Evolutionary conservation across 2,113 vertebrate species (phyloP).

Genomic region (Misgurnus anguillicaudatus): DNA sequence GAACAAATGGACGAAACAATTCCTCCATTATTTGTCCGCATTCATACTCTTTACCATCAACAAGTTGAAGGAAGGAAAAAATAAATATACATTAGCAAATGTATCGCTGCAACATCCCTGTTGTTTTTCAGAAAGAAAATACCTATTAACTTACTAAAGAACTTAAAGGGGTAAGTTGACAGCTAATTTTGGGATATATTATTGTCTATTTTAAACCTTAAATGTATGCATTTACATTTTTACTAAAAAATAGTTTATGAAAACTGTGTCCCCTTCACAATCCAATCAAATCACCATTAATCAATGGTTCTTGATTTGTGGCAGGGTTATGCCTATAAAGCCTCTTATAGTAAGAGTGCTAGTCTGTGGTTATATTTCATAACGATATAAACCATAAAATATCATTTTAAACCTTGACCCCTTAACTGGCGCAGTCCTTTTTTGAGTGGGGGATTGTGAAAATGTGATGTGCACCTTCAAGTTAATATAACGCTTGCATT

Average conservation of each 20-base stretch:
- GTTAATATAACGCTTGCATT: no score
- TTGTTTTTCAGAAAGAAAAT: conserved; percentile 83
- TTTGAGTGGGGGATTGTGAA: no score
- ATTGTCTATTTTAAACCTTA: conserved; percentile 39
- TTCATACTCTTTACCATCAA: not conserved
- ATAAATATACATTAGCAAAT: conserved; percentile 61
- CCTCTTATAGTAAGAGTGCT: conserved; percentile 25
- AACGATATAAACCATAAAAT: not conserved
- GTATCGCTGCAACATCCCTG: conserved; percentile 71
- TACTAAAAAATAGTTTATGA: not conserved
- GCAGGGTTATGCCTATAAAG: conserved; percentile 39
- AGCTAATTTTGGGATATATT: conserved; percentile 67
- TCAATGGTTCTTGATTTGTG: not conserved
- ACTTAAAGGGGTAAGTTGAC: conserved; percentile 78
- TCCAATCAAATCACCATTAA: conserved; percentile 64
- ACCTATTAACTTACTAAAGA: conserved; percentile 80
- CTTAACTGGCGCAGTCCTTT: no score
- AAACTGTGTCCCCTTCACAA: conserved; percentile 44
- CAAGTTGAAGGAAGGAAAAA: conserved; percentile 11
- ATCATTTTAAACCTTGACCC: no score
- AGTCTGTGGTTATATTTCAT: not conserved
- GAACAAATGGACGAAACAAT: not conserved
- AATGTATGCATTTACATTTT: conserved; percentile 21
- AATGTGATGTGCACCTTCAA: no score
- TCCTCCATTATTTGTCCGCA: not conserved